phyloP scores from a whole-genome alignment of 2,797 vertebrate species.

The Coendou prehensilis region DNA sequence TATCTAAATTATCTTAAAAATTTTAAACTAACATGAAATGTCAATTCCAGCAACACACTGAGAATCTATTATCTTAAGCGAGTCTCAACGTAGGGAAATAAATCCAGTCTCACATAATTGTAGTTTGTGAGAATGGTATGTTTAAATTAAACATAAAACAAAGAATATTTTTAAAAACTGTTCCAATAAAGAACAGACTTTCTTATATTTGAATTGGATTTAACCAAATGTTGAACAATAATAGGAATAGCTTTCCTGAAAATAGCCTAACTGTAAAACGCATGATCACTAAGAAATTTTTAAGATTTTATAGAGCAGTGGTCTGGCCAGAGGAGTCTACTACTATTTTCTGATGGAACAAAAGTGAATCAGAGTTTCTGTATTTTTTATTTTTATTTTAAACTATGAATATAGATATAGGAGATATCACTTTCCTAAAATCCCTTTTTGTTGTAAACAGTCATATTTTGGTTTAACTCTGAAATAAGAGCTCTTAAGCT shows the following conservation, averaged over 20 bases:
- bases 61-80: slow-evolving; percentile 18
- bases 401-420: neutral
- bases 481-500: slow-evolving; percentile 14
- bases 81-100: slow-evolving; percentile 36
- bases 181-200: slow-evolving; percentile 53
- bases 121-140: slow-evolving; percentile 39
- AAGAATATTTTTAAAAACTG: slow-evolving; percentile 29
- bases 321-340: neutral
- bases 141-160: slow-evolving; percentile 68
- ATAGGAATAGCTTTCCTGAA: slow-evolving; percentile 37
- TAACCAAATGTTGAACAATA: slow-evolving; percentile 42
- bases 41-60: neutral
- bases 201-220: slow-evolving; percentile 48
- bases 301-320: slow-evolving; percentile 35
- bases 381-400: slow-evolving; percentile 31
- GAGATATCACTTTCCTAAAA: neutral
- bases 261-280: slow-evolving; percentile 61
- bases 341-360: neutral
- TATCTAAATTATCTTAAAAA: slow-evolving; percentile 56
- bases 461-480: slow-evolving; percentile 28
- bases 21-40: slow-evolving; percentile 11
- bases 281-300: slow-evolving; percentile 18
- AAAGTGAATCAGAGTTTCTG: slow-evolving; percentile 33
- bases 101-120: neutral
- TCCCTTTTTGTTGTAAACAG: slow-evolving; percentile 24